These are phyloP conservation scores for Brachystomella parvula DNA, from an alignment of 1,140 invertebrate genomes.

Conservation along the genomic window DNA sequence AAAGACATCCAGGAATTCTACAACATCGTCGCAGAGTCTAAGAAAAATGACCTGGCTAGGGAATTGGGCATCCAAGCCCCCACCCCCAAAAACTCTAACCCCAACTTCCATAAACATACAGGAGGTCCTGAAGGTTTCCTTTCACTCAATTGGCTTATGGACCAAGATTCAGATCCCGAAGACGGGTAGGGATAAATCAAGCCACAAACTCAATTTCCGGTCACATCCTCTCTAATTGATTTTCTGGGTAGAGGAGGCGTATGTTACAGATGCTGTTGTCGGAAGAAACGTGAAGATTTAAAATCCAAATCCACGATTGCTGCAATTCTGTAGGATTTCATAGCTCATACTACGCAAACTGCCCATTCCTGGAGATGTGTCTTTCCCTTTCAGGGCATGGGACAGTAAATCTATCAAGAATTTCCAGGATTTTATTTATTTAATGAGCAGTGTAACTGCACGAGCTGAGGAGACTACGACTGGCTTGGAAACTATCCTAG, in stretches of 20 bases:
- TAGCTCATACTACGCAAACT: too few relatives aligned
- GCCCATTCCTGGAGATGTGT: too few relatives aligned
- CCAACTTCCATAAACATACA: background rate
- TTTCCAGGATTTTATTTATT: background rate
- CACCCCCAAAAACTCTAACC: background rate
- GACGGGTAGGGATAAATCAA: background rate
- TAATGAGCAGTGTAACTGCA: background rate
- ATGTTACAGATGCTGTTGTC: too few relatives aligned
- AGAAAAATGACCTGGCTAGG: background rate
- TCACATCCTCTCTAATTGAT: too few relatives aligned
- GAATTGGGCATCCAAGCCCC: background rate
- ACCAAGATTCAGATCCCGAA: background rate
- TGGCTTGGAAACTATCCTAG: background rate
- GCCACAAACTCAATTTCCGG: too few relatives aligned
- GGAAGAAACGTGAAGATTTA: too few relatives aligned
- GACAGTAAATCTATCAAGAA: background rate
- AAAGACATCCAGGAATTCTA: background rate
- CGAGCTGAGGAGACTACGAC: background rate
- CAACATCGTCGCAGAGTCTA: background rate
- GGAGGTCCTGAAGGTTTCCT: background rate
- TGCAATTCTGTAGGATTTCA: too few relatives aligned
- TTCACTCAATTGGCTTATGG: background rate
- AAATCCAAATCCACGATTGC: too few relatives aligned
- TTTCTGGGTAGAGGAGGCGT: too few relatives aligned
- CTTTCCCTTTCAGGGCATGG: background rate